Evolutionary conservation across 1,140 invertebrate genomes (phyloP), one percentile per base, ranked within the genome.

Genomic region (Spodoptera litura): DNA sequence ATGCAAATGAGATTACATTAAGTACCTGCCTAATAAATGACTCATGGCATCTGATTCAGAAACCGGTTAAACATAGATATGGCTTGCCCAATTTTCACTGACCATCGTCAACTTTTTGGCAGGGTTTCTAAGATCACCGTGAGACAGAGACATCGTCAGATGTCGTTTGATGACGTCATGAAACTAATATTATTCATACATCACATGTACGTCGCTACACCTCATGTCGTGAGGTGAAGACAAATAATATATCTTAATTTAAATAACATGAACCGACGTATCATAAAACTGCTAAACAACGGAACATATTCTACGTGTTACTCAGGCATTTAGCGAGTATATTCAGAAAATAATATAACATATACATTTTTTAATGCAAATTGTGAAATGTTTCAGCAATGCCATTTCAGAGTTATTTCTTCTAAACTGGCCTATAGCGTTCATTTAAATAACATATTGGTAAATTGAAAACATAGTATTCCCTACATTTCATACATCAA

Each of bases 401-500:
- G 15, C 5, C n/a, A 56, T 20, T 12, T 71, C 8, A 35, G 68
- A 27, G 10, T 35, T 62, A 8, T 2, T 62, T 44, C 31, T 44
- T 35, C n/a, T 49, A 44, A 20, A 20, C 0, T 20, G 20, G 20
- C 20, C 20, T 20, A 20, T 15, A 12, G n/a, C 0, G 9, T 10
- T 35, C 27, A 35, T 13, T n/a, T 35, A 11, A 4, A 6, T 59
- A 59, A 11, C 25, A 12, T 56, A 20, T 25, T 58, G 15, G 55
- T 15, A 58, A 25, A 58, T 58, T 25, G 9, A 58, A 58, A 27
- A 44, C 4, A 10, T 20, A 38, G 20, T 15, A 44, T 64, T 35
- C n/a, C 27, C 31, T 59, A 81, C 80, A 81, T 75, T 78, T 62
- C 25, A 70, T 84, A 84, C 78, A 78, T 38, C 44, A 52, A 74